Base-by-base conservation (phyloP, 2,797 vertebrate species). In the Craterocephalus amniculus region DNA sequence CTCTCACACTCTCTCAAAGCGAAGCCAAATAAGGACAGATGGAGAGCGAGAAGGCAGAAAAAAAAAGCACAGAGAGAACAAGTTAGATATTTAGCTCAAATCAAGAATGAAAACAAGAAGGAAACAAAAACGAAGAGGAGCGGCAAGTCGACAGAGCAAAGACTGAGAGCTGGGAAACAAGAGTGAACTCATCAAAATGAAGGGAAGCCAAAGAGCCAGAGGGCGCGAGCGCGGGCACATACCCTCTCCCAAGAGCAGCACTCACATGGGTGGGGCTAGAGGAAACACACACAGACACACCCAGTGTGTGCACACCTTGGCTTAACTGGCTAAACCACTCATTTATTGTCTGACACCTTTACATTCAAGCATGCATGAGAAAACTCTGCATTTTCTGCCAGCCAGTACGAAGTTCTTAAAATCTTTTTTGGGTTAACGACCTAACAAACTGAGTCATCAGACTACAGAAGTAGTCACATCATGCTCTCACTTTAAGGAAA, bases 21-120 rank as follows among this genome's bases (percentile, higher is more conserved):
- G 88, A 91, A 89, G 89, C 92, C 91, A 92, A 93, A 92, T 92
- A 93, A 92, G 91, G 91, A 93, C 92, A 92, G 72, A 80, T 70
- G 35, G 76, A 78, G 73, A 83, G 66, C 32, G 24, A 72, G 76
- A 73, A 79, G 62, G 69, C 72, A 70, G 66, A 29, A 67, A 58
- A 74, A 59, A 36, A 63, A 58, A 67, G 54, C 20, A 67, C 36
- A 61, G 56, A 36, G 48, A 57, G 60, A 74, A 52, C 1, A 27
- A 69, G 74, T 68, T 13, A 9, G 55, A 66, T 59, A 36, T 76
- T 80, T 69, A 59, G 77, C 54, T 62, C 48, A 58, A 65, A 81
- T 70, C 56, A n/a, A 54, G 65, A 79, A 76, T 8, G 64, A 4
- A 83, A 65, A 60, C 20, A 43, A 68, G 20, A 79, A 49, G 38